Percentiles rank a stretch among this genome's conserved stretches.
Conservation (phyloP, 2,113 vertebrate species). For the Leucoraja erinaceus region DNA sequence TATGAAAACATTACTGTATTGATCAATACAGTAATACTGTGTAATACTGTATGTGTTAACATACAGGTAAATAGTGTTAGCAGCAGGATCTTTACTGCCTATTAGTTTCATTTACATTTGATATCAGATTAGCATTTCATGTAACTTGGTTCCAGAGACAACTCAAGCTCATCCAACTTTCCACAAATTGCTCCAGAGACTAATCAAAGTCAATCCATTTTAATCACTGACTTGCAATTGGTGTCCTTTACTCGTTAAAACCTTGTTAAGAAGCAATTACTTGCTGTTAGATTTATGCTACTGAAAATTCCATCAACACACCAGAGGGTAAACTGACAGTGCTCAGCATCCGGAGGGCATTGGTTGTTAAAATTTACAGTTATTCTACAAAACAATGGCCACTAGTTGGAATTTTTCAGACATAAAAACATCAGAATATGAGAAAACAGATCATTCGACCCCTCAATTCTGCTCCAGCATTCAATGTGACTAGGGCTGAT, state of each 20-base stretch:
- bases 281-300: background rate
- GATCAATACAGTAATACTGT: background rate
- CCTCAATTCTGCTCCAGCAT: too few relatives aligned
- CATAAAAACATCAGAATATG: too few relatives aligned
- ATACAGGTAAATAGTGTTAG: background rate
- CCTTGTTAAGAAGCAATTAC: slow-evolving; percentile 2
- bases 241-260: background rate
- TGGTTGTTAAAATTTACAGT: background rate
- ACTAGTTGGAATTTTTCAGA: background rate
- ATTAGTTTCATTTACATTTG: background rate
- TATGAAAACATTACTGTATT: background rate
- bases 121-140: background rate
- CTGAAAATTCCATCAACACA: background rate
- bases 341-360: background rate
- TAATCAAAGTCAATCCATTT: background rate
- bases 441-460: too few relatives aligned
- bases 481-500: too few relatives aligned
- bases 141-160: background rate
- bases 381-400: background rate
- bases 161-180: background rate
- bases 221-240: background rate
- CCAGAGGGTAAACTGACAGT: background rate
- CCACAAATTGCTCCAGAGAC: background rate
- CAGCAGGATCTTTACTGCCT: background rate
- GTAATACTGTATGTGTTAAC: background rate